A percentile compares a stretch with the other conserved stretches of the same genome.
Evolutionary conservation across 2,888 invertebrate species (phyloP).

Genomic region (Neelides folsomi): DNA sequence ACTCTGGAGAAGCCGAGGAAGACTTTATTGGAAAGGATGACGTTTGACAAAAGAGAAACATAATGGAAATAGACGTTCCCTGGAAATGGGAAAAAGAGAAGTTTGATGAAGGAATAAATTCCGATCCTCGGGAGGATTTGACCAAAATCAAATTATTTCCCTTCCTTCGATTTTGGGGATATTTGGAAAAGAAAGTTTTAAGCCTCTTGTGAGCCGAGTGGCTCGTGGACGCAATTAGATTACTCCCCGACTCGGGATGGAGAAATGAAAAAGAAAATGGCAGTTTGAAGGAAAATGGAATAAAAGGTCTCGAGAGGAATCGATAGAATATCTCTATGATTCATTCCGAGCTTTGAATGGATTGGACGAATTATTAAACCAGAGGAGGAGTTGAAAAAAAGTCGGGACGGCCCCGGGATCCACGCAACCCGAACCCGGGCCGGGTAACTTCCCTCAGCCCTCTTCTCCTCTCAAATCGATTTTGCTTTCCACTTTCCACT

Average conservation of each 20-base stretch:
- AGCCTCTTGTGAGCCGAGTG: too few species aligned
- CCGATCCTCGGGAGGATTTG: too few species aligned
- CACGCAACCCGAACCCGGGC: conserved; percentile 5
- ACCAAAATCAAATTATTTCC: neutral
- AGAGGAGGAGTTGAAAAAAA: conserved; percentile 33
- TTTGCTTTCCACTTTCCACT: conserved; percentile 10
- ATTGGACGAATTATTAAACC: conserved; percentile 34
- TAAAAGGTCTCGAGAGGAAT: conserved; percentile 10
- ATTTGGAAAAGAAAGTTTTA: neutral
- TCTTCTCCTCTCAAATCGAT: conserved; percentile 18
- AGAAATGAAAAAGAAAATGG: conserved; percentile 18
- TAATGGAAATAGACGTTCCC: too few species aligned
- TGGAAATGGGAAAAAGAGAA: too few species aligned
- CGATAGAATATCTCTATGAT: conserved; percentile 22
- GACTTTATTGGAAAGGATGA: too few species aligned
- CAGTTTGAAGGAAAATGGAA: conserved; percentile 26
- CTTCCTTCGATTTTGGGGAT: neutral
- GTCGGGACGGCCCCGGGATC: conserved; percentile 13
- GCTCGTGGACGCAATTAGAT: neutral
- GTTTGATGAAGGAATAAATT: too few species aligned
- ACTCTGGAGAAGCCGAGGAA: too few species aligned
- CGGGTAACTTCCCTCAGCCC: conserved; percentile 12
- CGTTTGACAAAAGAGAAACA: too few species aligned
- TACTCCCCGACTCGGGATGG: neutral
- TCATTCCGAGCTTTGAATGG: conserved; percentile 30